These are phyloP conservation scores for Callocephalon fimbriatum DNA, from an alignment of 2,113 vertebrate species.

Conservation along the genomic window DNA sequence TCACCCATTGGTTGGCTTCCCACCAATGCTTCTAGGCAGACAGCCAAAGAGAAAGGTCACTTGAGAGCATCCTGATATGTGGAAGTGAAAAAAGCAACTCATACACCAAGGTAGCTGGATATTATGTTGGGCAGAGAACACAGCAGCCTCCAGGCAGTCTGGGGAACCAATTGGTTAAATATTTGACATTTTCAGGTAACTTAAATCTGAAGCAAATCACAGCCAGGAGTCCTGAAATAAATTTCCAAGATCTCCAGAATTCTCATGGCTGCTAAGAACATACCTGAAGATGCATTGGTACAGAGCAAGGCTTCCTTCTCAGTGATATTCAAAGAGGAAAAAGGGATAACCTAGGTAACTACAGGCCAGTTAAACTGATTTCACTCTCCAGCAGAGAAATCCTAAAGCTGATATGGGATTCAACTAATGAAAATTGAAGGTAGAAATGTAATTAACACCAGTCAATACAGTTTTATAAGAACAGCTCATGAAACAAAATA, in stretches of 20 bases:
- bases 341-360: background rate
- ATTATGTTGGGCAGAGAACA: background rate
- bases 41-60: background rate
- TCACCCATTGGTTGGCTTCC: background rate
- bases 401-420: background rate
- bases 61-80: background rate
- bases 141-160: background rate
- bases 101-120: background rate
- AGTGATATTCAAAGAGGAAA: background rate
- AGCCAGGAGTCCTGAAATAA: background rate
- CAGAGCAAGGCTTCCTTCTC: background rate
- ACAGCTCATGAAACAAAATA: background rate
- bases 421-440: background rate
- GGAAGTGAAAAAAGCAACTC: background rate
- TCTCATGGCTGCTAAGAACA: background rate
- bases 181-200: background rate
- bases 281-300: background rate
- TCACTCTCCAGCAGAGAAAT: background rate
- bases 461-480: background rate
- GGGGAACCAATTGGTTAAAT: background rate
- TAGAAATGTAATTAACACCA: background rate
- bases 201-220: background rate
- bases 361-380: background rate
- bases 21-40: background rate
- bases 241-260: background rate